Conservation (phyloP, 2,888 invertebrate genomes). For the Dioctria linearis region DNA sequence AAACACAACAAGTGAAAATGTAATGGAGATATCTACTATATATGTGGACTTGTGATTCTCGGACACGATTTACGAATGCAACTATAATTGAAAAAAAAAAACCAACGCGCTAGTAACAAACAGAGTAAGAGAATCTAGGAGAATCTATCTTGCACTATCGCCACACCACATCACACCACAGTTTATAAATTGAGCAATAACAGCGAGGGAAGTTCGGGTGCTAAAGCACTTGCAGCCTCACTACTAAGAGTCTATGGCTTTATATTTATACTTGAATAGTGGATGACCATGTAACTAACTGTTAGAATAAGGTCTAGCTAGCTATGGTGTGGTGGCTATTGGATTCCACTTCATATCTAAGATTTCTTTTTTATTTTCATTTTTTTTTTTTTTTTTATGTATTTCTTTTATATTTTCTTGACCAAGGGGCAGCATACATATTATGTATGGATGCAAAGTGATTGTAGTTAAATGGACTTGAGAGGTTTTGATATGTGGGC, state of each 20-base stretch:
- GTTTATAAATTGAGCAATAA: neutral
- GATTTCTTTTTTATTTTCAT: neutral
- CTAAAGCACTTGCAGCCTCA: neutral
- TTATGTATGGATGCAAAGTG: constrained; percentile 15
- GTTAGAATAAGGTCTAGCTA: neutral
- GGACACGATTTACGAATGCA: too few relatives aligned
- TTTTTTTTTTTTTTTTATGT: neutral
- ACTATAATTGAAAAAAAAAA: too few relatives aligned
- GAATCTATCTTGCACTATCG: neutral
- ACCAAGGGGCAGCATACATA: constrained; percentile 3
- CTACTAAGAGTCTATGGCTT: too few relatives aligned
- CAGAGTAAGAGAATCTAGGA: neutral
- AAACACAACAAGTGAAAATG: too few relatives aligned
- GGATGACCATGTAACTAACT: neutral
- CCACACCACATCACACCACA: neutral
- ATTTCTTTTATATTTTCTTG: constrained; percentile 10
- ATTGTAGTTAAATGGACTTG: constrained; percentile 47
- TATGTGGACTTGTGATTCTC: too few relatives aligned
- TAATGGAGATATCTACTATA: too few relatives aligned
- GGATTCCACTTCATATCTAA: constrained; percentile 24
- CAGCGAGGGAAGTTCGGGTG: neutral
- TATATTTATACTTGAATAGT: neutral
- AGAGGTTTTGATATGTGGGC: constrained; percentile 29
- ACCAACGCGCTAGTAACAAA: too few relatives aligned
- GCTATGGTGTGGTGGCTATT: neutral